Percentiles rank a stretch among this genome's conserved stretches.
Evolutionary conservation across 2,797 vertebrate genomes (phyloP).

Genomic region (Rhyacichthys aspro): DNA sequence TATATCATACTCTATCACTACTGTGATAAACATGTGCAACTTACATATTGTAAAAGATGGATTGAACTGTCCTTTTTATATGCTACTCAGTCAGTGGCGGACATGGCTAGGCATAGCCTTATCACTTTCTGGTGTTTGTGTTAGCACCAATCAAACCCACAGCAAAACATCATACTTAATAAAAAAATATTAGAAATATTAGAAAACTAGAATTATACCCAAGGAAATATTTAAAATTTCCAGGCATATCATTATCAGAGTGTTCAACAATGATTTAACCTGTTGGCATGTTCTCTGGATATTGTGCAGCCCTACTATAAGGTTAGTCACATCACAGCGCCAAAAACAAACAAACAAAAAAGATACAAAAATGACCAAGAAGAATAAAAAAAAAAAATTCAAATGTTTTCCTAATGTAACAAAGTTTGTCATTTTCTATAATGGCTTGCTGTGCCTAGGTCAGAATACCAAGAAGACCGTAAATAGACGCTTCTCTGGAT

Average conservation of each 20-base stretch:
- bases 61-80: not conserved
- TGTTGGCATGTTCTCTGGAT: not conserved
- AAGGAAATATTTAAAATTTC: too few species aligned
- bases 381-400: conserved; percentile 49
- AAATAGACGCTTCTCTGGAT: conserved; percentile 40
- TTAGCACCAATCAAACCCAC: not conserved
- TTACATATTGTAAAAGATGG: not conserved
- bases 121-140: not conserved
- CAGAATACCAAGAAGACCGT: conserved; percentile 72
- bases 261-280: not conserved
- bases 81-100: conserved; percentile 3
- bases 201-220: conserved; percentile 3
- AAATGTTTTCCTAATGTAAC: conserved; percentile 60
- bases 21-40: not conserved
- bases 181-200: not conserved
- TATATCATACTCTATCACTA: not conserved
- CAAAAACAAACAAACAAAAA: too few species aligned
- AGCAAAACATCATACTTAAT: not conserved
- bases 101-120: conserved; percentile 1
- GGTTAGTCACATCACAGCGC: conserved; percentile 61
- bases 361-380: conserved; percentile 29
- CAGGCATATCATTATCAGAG: too few species aligned
- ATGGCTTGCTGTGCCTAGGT: conserved; percentile 61
- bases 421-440: conserved; percentile 60
- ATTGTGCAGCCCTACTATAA: conserved; percentile 36